Base-by-base conservation (phyloP, 2,113 vertebrate genomes). In the Redunca redunca region DNA sequence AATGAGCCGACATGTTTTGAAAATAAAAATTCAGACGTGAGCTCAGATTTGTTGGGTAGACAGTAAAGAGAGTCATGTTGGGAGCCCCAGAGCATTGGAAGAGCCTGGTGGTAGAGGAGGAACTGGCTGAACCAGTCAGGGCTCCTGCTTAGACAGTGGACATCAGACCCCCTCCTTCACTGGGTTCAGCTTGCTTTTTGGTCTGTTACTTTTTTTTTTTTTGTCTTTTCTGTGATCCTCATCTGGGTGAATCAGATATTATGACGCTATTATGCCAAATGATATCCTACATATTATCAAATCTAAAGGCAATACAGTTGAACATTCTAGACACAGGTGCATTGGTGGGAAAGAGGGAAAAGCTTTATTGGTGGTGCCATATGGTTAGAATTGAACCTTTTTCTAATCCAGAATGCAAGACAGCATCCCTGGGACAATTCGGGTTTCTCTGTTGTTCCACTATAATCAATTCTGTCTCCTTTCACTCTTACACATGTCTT, bases 11-110 rank as follows among this genome's bases (percentile, higher is more conserved):
- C 64, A 60, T 77, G 71, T 58, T 94, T 87, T 84, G 62, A 88
- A 97, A 93, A 92, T 87, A 91, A n/a, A 67, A 25, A 94, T 74
- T 80, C 55, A 93, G 52, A 52, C n/a, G 3, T 43, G 40, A 86
- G 40, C 46, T 14, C 26, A 89, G 89, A 78, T 91, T 55, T 91
- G 26, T 83, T 43, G 19, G 12, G 23, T 21, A 30, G 25, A 30
- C 2, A 26, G 43, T 81, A 36, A 86, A 52, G 58, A 36, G 28
- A 40, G 21, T 81, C 74, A 19, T 17, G 15, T 14, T 15, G 30
- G 88, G 64, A 50, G 33, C 40, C 46, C 33, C 48, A 7, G 36
- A 33, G 48, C 67, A 0, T 2, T 1, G 1, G 28, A 48, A 23
- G 0, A 40, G 10, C 64, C 14, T 5, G 5, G 0, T 25, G 2